Evolutionary conservation across 2,888 invertebrate genomes (phyloP).

Genomic region (Lumbricus terrestris): DNA sequence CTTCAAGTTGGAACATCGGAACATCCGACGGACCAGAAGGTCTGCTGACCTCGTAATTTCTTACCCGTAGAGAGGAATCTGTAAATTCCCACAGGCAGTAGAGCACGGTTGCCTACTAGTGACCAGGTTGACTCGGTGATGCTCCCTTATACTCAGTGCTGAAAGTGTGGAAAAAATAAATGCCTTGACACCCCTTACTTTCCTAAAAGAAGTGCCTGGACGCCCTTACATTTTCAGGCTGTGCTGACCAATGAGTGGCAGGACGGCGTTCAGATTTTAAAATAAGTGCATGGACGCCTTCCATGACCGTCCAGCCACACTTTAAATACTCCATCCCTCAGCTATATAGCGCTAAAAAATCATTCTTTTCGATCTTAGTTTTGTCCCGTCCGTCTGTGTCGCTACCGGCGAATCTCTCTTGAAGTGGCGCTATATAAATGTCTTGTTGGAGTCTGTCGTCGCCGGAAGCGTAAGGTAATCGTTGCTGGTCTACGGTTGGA

Average conservation of each 20-base stretch:
- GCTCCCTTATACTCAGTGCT: background rate
- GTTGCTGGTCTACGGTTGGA: constrained; percentile 16
- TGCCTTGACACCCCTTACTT: no score
- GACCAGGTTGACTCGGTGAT: no score
- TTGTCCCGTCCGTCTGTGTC: background rate
- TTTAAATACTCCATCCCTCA: background rate
- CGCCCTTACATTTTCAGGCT: no score
- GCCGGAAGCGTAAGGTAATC: background rate
- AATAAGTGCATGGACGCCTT: no score
- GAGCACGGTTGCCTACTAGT: background rate
- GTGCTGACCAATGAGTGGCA: no score
- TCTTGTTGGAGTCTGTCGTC: background rate
- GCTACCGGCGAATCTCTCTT: no score
- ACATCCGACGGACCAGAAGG: no score
- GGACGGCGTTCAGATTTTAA: no score
- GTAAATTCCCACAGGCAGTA: background rate
- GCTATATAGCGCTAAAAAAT: background rate
- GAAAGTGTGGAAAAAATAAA: no score
- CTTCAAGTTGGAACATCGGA: no score
- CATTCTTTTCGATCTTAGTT: background rate
- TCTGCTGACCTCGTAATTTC: background rate
- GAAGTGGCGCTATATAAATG: background rate
- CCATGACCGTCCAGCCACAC: no score
- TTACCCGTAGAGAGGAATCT: background rate
- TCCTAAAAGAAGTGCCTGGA: no score